Percentiles rank a stretch among this genome's conserved stretches.
Evolutionary conservation across 2,113 vertebrate species (phyloP).

Genomic region (Caracal caracal): DNA sequence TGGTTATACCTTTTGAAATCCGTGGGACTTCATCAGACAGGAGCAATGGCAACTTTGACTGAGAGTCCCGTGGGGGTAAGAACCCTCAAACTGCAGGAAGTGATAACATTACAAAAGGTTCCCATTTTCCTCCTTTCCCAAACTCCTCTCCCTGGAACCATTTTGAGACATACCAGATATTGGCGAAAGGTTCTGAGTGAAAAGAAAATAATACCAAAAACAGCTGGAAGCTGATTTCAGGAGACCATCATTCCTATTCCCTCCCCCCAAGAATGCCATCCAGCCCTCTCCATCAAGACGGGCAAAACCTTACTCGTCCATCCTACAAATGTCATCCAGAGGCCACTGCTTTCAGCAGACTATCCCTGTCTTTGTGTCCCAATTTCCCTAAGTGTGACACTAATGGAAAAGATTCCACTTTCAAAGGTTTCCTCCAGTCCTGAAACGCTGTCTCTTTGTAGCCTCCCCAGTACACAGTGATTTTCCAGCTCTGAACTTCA

Average conservation of each 20-base stretch:
- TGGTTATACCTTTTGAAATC: background rate
- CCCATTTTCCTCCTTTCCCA: background rate
- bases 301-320: background rate
- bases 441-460: background rate
- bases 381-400: background rate
- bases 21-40: background rate
- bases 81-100: background rate
- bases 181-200: background rate
- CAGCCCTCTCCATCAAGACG: background rate
- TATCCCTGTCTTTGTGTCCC: background rate
- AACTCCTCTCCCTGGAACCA: background rate
- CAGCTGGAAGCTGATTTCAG: background rate
- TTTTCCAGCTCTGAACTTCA: background rate
- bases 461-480: background rate
- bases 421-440: background rate
- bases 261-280: background rate
- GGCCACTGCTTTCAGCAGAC: background rate
- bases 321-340: background rate
- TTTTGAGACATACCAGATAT: background rate
- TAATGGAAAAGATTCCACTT: background rate
- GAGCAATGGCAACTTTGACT: background rate
- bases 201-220: slow-evolving; percentile 13
- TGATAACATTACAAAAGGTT: background rate
- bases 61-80: too few species aligned
- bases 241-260: background rate